A percentile compares a stretch with the other conserved stretches of the same genome.
Conservation (phyloP, 2,797 vertebrate species). For the Rachycentron canadum region DNA sequence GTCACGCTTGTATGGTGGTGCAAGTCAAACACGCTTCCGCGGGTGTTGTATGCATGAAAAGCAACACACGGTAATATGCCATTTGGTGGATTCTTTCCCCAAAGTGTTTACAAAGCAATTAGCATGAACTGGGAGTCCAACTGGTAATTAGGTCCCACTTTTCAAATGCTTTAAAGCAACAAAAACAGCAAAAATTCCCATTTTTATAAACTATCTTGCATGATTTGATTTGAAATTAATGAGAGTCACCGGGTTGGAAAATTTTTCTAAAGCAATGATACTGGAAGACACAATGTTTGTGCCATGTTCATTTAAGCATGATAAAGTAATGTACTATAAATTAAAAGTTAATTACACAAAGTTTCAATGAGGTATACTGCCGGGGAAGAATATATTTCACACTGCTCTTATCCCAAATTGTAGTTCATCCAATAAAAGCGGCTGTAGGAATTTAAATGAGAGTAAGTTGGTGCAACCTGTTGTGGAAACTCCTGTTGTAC, state of each 20-base stretch:
- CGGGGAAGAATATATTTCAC: background rate
- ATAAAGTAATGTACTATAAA: background rate
- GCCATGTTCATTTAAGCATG: conserved; percentile 14
- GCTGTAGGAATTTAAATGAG: background rate
- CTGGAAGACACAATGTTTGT: background rate
- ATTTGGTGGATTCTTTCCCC: background rate
- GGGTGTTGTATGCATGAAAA: background rate
- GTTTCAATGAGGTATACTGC: conserved; percentile 5
- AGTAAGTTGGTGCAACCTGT: background rate
- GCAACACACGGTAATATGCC: background rate
- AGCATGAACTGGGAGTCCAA: background rate
- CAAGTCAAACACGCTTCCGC: background rate
- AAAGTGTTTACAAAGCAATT: background rate
- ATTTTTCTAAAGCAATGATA: background rate
- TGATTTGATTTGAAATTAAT: conserved; percentile 1
- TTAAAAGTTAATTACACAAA: conserved; percentile 23
- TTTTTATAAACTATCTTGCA: background rate
- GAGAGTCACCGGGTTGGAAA: conserved; percentile 26
- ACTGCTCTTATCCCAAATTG: background rate
- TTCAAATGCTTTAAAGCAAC: conserved; percentile 1
- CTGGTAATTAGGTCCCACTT: conserved; percentile 6
- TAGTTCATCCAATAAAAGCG: background rate
- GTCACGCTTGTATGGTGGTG: background rate
- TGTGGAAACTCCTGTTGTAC: background rate
- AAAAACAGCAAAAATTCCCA: background rate